phyloP scores from a whole-genome alignment of 2,797 vertebrate species.

The Arrhamphus sclerolepis region DNA sequence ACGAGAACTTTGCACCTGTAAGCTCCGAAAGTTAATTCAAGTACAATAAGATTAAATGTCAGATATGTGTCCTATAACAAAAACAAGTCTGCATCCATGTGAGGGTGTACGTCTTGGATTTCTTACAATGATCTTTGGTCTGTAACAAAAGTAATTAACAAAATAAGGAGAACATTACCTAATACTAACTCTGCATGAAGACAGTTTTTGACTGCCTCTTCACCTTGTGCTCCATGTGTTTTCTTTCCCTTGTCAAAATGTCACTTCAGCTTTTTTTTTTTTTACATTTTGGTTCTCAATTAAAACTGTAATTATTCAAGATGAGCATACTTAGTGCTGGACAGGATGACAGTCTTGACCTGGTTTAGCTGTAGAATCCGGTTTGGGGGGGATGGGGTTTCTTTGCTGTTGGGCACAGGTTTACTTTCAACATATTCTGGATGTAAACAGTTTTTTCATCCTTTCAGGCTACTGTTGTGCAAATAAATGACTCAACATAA shows the following conservation, averaged over 20 bases:
- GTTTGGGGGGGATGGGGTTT: constrained; percentile 46
- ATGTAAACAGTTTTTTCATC: constrained; percentile 72
- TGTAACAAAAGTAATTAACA: too few relatives aligned
- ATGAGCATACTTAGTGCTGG: constrained; percentile 46
- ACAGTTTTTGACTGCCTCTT: too few relatives aligned
- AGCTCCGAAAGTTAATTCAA: too few relatives aligned
- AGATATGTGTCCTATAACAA: too few relatives aligned
- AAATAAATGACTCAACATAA: constrained; percentile 79
- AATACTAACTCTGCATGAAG: too few relatives aligned
- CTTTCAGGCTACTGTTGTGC: constrained; percentile 67
- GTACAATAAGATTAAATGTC: too few relatives aligned
- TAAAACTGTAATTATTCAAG: constrained; percentile 45
- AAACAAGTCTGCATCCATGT: too few relatives aligned
- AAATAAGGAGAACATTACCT: too few relatives aligned
- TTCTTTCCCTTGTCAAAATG: background rate
- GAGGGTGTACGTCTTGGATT: too few relatives aligned
- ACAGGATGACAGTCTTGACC: constrained; percentile 61
- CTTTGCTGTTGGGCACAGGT: constrained; percentile 67
- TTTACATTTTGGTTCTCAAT: constrained; percentile 27
- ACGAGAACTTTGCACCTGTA: too few relatives aligned
- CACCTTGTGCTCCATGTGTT: too few relatives aligned
- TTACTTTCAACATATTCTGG: constrained; percentile 74
- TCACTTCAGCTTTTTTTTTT: constrained; percentile 25
- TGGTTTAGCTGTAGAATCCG: constrained; percentile 61
- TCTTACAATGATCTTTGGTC: too few relatives aligned